Conservation (phyloP, 2,888 invertebrate species). For the Halictus ligatus region DNA sequence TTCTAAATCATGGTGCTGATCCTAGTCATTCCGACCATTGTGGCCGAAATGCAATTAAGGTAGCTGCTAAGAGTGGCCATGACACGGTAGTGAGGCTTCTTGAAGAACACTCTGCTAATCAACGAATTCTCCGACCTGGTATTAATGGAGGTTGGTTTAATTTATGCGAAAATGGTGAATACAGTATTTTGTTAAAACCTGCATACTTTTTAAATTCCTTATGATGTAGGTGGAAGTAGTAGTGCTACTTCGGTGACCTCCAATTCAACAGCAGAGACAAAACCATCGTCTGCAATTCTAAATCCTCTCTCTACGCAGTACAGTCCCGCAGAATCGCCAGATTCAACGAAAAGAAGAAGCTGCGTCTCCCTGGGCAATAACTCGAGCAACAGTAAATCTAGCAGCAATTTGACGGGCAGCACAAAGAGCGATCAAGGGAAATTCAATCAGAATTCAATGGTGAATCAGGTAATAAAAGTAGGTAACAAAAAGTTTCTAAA, state of each 20-base stretch:
- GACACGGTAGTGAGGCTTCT: slow-evolving; percentile 92
- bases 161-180: neutral
- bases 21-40: slow-evolving; percentile 94
- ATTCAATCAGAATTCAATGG: slow-evolving; percentile 82
- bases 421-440: slow-evolving; percentile 86
- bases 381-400: slow-evolving; percentile 92
- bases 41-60: slow-evolving; percentile 93
- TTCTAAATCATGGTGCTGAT: slow-evolving; percentile 93
- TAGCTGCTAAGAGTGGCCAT: slow-evolving; percentile 96
- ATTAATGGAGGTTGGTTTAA: slow-evolving; percentile 79
- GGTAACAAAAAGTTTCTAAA: slow-evolving; percentile 41
- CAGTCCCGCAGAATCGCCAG: slow-evolving; percentile 84
- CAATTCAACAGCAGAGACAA: slow-evolving; percentile 87
- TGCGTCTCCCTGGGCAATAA: slow-evolving; percentile 88
- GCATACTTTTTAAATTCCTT: neutral
- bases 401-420: slow-evolving; percentile 91
- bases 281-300: slow-evolving; percentile 87
- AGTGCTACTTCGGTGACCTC: slow-evolving; percentile 84
- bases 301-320: slow-evolving; percentile 85
- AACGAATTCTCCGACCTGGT: slow-evolving; percentile 80
- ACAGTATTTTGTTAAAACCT: neutral
- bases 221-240: slow-evolving; percentile 82
- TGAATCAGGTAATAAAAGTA: slow-evolving; percentile 81
- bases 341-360: slow-evolving; percentile 85
- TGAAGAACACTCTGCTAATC: slow-evolving; percentile 87